These are phyloP conservation scores for Stictocephala bisonia DNA, from an alignment of 2,888 invertebrate genomes.

Conservation along the genomic window DNA sequence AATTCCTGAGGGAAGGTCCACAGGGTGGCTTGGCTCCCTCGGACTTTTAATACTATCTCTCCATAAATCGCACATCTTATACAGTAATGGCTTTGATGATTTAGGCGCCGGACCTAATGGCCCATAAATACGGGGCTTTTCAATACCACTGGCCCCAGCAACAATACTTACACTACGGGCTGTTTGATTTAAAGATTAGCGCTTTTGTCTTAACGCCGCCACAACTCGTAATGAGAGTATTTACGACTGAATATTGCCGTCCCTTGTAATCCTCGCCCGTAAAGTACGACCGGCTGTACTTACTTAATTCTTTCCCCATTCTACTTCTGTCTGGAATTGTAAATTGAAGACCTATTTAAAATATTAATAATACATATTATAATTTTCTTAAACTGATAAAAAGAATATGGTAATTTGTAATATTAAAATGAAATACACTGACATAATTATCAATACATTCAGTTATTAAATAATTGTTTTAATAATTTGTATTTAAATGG, in stretches of 20 bases:
- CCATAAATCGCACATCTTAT: constrained; percentile 43
- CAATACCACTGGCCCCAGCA: constrained; percentile 33
- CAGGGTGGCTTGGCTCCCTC: constrained; percentile 1
- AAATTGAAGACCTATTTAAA: too few relatives aligned
- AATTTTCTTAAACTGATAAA: too few relatives aligned
- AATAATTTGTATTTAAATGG: too few relatives aligned
- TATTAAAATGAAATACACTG: too few relatives aligned
- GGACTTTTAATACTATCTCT: constrained; percentile 36
- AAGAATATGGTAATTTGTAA: too few relatives aligned
- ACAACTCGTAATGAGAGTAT: neutral
- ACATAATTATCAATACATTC: too few relatives aligned
- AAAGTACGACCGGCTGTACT: constrained; percentile 17
- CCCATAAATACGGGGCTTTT: constrained; percentile 39
- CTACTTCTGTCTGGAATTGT: too few relatives aligned
- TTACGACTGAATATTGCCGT: neutral
- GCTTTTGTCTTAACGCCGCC: constrained; percentile 33
- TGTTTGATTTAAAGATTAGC: constrained; percentile 43
- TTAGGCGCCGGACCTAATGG: constrained; percentile 38
- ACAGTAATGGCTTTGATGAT: constrained; percentile 42
- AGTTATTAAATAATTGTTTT: too few relatives aligned
- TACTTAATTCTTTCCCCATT: neutral
- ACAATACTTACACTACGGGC: neutral
- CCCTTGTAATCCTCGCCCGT: constrained; percentile 1
- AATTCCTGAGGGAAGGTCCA: constrained; percentile 35
- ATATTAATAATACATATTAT: too few relatives aligned